These are phyloP conservation scores for Orientallactaga bullata DNA, from an alignment of 2,113 vertebrate genomes.

Conservation along the genomic window DNA sequence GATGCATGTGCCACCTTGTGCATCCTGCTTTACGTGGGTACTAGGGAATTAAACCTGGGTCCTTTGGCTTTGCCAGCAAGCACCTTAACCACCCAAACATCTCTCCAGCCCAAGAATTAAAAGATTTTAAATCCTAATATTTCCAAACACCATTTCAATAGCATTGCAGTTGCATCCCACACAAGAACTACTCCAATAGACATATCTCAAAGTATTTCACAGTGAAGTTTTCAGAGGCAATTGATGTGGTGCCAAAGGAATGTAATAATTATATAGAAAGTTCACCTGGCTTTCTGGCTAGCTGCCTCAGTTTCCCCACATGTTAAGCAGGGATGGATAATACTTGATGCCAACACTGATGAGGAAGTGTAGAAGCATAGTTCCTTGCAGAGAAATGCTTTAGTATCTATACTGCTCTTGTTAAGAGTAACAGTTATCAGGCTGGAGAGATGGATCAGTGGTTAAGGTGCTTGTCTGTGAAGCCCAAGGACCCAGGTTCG, in stretches of 20 bases:
- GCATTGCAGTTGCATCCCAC: background rate
- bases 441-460: too few relatives aligned
- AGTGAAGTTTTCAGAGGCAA: background rate
- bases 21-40: too few relatives aligned
- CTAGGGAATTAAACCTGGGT: too few relatives aligned
- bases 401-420: background rate
- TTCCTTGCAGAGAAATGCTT: background rate
- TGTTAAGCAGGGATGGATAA: background rate
- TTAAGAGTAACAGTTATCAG: background rate
- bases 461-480: too few relatives aligned
- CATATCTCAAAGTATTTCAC: background rate
- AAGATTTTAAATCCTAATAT: constrained; percentile 23
- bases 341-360: background rate
- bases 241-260: background rate
- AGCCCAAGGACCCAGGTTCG: too few relatives aligned
- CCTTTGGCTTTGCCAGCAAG: too few relatives aligned
- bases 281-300: background rate
- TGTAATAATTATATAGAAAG: background rate
- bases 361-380: background rate
- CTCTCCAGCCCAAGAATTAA: background rate
- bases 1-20: too few relatives aligned
- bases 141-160: constrained; percentile 41
- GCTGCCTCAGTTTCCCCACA: constrained; percentile 9
- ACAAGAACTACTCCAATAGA: background rate
- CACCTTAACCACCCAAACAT: too few relatives aligned